These are phyloP conservation scores for Tarsius wallacei DNA, from an alignment of 2,797 vertebrate genomes.

Conservation along the genomic window DNA sequence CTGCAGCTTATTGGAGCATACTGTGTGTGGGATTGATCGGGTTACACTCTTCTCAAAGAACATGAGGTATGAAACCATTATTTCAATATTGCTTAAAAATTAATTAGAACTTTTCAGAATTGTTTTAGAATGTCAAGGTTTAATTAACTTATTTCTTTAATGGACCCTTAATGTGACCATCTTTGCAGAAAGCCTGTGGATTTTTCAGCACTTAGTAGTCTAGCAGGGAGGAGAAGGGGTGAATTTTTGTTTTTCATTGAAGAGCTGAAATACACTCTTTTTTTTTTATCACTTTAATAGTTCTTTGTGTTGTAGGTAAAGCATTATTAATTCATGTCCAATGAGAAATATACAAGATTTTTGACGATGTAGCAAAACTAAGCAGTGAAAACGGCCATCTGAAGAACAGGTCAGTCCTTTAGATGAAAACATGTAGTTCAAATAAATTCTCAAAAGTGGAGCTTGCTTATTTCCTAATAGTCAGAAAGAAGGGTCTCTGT, in stretches of 20 bases:
- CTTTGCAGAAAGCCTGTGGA: conserved; percentile 46
- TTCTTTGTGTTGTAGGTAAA: conserved; percentile 80
- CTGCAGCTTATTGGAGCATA: background rate
- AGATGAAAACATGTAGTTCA: conserved; percentile 61
- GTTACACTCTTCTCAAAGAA: conserved; percentile 71
- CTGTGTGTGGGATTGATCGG: background rate
- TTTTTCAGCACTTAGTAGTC: conserved; percentile 69
- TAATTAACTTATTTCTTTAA: conserved; percentile 81
- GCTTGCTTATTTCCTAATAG: conserved; percentile 49
- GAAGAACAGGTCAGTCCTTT: conserved; percentile 41
- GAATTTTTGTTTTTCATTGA: conserved; percentile 65
- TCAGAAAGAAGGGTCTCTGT: conserved; percentile 2
- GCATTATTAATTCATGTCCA: conserved; percentile 80
- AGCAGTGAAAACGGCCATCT: conserved; percentile 60
- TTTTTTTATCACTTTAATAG: conserved; percentile 77
- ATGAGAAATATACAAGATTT: conserved; percentile 70
- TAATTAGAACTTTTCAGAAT: conserved; percentile 82
- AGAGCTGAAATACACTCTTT: conserved; percentile 63
- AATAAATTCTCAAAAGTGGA: background rate
- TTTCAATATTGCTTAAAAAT: conserved; percentile 84
- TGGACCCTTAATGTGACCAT: conserved; percentile 58
- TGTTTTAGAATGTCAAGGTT: conserved; percentile 73
- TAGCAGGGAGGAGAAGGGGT: background rate
- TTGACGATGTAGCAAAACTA: conserved; percentile 46
- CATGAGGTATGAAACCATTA: conserved; percentile 59